These are phyloP conservation scores for Pyrgilauda ruficollis DNA, from an alignment of 2,113 vertebrate genomes.

Conservation along the genomic window DNA sequence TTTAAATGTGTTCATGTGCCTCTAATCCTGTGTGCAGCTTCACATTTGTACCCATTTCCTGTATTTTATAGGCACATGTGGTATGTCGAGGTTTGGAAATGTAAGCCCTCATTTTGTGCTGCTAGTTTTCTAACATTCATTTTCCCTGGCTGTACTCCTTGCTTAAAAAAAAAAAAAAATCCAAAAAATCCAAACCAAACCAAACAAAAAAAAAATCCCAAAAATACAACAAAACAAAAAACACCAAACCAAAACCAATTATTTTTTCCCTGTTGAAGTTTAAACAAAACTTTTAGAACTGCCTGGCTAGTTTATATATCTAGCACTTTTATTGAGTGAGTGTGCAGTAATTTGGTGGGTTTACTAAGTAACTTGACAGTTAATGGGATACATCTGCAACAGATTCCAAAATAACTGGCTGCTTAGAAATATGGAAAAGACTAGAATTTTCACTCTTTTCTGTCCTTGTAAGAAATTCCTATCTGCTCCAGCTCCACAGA, in stretches of 20 bases:
- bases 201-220: neutral
- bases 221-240: neutral
- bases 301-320: constrained; percentile 41
- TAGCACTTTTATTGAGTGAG: constrained; percentile 56
- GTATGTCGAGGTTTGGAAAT: constrained; percentile 57
- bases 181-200: neutral
- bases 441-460: neutral
- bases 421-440: constrained; percentile 31
- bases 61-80: constrained; percentile 69
- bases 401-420: constrained; percentile 39
- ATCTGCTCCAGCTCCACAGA: neutral
- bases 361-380: constrained; percentile 62
- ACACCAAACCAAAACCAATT: neutral
- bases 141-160: constrained; percentile 24
- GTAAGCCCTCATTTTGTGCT: constrained; percentile 33
- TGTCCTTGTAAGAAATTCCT: neutral
- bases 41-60: constrained; percentile 69
- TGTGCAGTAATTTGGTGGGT: constrained; percentile 49
- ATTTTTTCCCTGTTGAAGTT: neutral
- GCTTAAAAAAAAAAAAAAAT: neutral
- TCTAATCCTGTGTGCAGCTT: constrained; percentile 66
- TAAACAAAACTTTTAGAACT: constrained; percentile 8
- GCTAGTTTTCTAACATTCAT: constrained; percentile 32
- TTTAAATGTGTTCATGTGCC: constrained; percentile 67
- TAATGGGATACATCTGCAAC: constrained; percentile 57